These are phyloP conservation scores for Ceyx margarethae DNA, from an alignment of 2,113 vertebrate species.

Conservation along the genomic window DNA sequence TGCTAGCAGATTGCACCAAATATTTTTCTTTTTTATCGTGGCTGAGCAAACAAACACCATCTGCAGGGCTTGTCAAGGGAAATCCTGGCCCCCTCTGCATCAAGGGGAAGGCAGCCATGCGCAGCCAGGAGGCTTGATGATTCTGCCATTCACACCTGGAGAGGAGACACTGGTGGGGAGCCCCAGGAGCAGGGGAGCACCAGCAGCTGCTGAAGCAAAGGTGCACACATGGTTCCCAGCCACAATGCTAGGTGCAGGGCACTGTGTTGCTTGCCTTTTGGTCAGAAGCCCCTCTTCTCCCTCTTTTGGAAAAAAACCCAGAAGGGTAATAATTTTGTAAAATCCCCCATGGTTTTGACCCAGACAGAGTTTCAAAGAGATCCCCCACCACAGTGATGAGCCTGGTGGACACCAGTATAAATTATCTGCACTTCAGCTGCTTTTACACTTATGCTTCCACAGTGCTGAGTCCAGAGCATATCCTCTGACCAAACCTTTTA, in stretches of 20 bases:
- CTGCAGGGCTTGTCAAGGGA: not conserved
- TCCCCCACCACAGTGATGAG: not conserved
- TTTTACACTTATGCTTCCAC: not conserved
- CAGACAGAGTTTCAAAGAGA: not conserved
- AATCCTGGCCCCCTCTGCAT: not conserved
- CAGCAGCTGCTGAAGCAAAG: not conserved
- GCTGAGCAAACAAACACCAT: slow-evolving; percentile 68
- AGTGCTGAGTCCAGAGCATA: not conserved
- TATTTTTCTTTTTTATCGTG: slow-evolving; percentile 46
- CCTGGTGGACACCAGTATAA: not conserved
- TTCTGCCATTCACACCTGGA: not conserved
- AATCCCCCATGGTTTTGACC: not conserved
- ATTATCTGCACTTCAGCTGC: not conserved
- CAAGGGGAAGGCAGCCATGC: not conserved
- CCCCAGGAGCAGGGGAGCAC: not conserved
- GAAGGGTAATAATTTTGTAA: not conserved
- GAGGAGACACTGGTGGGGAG: not conserved
- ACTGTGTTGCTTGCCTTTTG: not conserved
- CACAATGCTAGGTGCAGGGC: accelerated
- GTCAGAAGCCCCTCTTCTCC: not conserved
- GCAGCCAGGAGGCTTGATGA: accelerated
- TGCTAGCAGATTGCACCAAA: slow-evolving; percentile 62
- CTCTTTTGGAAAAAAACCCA: not conserved
- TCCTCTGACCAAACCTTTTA: not conserved
- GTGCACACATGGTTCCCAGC: accelerated